phyloP scores from a whole-genome alignment of 1,140 invertebrate species.

The Heliconius melpomene region DNA sequence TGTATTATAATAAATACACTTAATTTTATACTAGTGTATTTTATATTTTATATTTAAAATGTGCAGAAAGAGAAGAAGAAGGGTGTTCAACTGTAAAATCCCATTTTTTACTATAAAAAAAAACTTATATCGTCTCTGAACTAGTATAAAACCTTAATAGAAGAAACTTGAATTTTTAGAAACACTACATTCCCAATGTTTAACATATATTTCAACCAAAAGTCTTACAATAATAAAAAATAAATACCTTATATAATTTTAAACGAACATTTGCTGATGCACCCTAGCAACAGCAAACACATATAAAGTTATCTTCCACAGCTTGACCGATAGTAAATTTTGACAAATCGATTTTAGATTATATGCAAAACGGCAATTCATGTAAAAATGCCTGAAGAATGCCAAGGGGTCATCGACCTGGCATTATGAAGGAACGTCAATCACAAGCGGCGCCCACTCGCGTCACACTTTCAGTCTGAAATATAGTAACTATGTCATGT shows the following conservation, averaged over 20 bases:
- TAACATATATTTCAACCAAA: no score
- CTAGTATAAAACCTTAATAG: no score
- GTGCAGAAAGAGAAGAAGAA: no score
- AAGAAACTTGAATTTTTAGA: no score
- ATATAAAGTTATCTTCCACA: background rate
- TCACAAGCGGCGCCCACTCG: constrained; percentile 37
- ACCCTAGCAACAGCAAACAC: background rate
- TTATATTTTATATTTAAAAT: no score
- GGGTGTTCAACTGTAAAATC: no score
- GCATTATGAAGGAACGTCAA: constrained; percentile 33
- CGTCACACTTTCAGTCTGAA: constrained; percentile 34
- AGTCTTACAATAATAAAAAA: no score
- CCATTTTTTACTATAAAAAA: no score
- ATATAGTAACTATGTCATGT: constrained; percentile 32
- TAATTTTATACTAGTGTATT: background rate
- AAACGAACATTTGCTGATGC: background rate
- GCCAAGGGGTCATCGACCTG: constrained; percentile 39
- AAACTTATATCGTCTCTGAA: no score
- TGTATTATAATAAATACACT: background rate
- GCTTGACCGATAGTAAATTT: constrained; percentile 35
- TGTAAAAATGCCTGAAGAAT: constrained; percentile 36
- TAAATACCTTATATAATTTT: background rate
- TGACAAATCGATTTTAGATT: constrained; percentile 40
- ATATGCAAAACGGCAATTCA: constrained; percentile 28
- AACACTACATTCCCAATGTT: no score